Evolutionary conservation across 2,888 invertebrate species (phyloP).

Genomic region (Agrotis ipsilon): DNA sequence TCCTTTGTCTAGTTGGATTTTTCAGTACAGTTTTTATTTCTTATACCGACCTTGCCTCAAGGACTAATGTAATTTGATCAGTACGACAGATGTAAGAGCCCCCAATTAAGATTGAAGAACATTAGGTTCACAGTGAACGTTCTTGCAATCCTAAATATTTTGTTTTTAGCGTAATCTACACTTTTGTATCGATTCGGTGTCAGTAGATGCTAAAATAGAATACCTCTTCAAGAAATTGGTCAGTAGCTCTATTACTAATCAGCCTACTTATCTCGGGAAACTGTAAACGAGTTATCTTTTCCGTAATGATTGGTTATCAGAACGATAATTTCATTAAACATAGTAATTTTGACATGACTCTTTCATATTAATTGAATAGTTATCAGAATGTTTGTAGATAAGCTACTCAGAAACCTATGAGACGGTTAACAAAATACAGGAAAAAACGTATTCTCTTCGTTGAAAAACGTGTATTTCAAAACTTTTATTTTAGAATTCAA

Average conservation of each 20-base stretch:
- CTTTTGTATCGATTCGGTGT: not conserved
- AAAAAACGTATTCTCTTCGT: not conserved
- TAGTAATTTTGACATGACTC: constrained; percentile 14
- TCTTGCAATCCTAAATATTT: constrained; percentile 10
- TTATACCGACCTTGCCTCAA: constrained; percentile 14
- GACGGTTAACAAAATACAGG: not conserved
- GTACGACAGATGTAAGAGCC: constrained; percentile 8
- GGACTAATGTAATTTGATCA: constrained; percentile 32
- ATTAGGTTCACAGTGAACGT: constrained; percentile 8
- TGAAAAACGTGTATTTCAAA: not conserved
- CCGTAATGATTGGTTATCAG: constrained; percentile 38
- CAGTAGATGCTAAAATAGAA: constrained; percentile 4
- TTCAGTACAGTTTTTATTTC: constrained; percentile 6
- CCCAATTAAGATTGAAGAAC: constrained; percentile 24
- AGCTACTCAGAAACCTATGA: not conserved
- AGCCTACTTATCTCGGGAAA: not conserved
- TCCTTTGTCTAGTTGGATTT: constrained; percentile 1
- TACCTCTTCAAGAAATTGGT: not conserved
- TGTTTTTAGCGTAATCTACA: constrained; percentile 5
- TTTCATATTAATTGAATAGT: constrained; percentile 11
- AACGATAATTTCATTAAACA: constrained; percentile 15
- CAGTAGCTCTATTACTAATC: constrained; percentile 7
- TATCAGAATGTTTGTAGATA: constrained; percentile 17
- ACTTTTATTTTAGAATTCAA: not conserved
- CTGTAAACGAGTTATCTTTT: constrained; percentile 39